Base-by-base conservation (phyloP, 1,140 invertebrate genomes). In the Heliconius hermathena region DNA sequence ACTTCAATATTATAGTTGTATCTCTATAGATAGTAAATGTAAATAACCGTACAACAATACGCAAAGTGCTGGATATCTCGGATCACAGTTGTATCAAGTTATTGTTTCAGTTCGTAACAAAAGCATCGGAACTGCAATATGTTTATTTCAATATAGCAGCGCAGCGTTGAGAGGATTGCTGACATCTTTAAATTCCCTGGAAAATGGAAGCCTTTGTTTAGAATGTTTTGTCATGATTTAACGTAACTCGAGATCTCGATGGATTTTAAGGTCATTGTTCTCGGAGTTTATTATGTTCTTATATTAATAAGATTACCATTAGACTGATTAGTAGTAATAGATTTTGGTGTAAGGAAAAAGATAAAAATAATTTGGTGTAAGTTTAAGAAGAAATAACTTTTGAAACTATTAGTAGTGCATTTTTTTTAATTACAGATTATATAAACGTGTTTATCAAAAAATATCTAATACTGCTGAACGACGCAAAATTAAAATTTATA, bases 161-260 rank as follows among this genome's bases (percentile, higher is more conserved):
- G 57, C 74, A 49, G 60, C 60, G 38, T 60, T 76, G 60, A 76
- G 60, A 70, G 74, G 60, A 76, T 76, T 76, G 60, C 57, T 41
- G 41, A 41, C 60, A 76, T 76, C 74, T 76, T 76, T 76, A 70
- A 76, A 76, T 41, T 76, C 74, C 33, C 54, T 76, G 36, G 74
- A 76, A 76, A 76, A 76, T 70, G 60, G 74, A 76, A 18, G 74
- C 74, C 66, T 76, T 76, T 76, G 74, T 71, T 76, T 66, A 76
- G 74, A 66, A 75, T 66, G 33, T 11, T 70, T 76, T 41, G 20
- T 70, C 38, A 13, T 29, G 60, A 8, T 76, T 38, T 41, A 18
- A 76, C 60, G 38, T 75, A 22, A 29, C 22, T 54, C 74, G 74
- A 26, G 74, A 66, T 70, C 74, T 49, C 22, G 74, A 76, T 49